These are phyloP conservation scores for Indri indri DNA, from an alignment of 2,113 vertebrate species.

Conservation along the genomic window DNA sequence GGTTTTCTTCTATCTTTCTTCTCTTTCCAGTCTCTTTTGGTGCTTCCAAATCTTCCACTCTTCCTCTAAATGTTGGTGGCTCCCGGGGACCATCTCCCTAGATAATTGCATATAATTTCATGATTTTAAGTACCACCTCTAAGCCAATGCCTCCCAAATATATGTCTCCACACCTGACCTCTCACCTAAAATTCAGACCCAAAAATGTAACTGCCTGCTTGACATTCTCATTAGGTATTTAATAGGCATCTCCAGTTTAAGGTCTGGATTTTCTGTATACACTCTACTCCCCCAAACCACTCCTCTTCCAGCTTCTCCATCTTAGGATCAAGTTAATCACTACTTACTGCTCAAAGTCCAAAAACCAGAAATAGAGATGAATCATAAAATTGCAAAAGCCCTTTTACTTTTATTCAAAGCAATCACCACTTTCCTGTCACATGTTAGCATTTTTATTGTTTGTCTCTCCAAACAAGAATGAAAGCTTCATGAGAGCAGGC, in stretches of 20 bases:
- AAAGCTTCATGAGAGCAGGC: not conserved
- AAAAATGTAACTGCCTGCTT: not conserved
- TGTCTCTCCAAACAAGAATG: not conserved
- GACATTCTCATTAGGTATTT: not conserved
- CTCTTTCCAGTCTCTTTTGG: not conserved
- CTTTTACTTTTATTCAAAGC: not conserved
- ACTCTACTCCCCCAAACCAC: not conserved
- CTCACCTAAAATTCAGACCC: not conserved
- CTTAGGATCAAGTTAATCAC: not conserved
- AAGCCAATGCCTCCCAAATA: conserved; percentile 7
- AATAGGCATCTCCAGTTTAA: not conserved
- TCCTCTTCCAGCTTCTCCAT: not conserved
- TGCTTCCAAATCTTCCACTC: not conserved
- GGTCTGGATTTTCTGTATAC: not conserved
- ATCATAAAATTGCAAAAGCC: not conserved
- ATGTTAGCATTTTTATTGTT: not conserved
- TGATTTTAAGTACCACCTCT: not conserved
- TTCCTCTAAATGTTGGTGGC: not conserved
- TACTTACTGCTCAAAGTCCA: not conserved
- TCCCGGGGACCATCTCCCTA: not conserved
- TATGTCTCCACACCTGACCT: not conserved
- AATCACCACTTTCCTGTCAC: not conserved
- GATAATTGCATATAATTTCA: not conserved
- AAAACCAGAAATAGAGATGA: not conserved
- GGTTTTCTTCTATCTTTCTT: not conserved